phyloP scores from a whole-genome alignment of 2,113 vertebrate species.

The Malurus cyaneus region DNA sequence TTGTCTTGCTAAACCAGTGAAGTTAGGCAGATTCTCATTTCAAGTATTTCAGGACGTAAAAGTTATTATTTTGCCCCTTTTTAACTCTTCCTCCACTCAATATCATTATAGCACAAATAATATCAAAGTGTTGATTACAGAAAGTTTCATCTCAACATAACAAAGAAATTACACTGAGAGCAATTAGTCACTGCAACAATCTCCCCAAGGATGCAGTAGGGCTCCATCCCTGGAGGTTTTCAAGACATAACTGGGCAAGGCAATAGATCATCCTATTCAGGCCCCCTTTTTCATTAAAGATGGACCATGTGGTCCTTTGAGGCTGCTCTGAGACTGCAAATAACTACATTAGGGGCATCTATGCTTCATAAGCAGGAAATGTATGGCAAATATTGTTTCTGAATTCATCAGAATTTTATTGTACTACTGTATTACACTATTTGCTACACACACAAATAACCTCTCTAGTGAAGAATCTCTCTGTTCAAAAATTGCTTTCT shows the following conservation, averaged over 20 bases:
- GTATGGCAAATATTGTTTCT: not conserved
- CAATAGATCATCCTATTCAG: not conserved
- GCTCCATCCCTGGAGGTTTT: not conserved
- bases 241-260: rapidly evolving
- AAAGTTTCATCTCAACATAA: not conserved
- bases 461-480: not conserved
- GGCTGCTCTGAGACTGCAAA: not conserved
- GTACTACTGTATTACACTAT: not conserved
- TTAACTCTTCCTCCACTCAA: not conserved
- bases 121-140: not conserved
- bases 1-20: not conserved
- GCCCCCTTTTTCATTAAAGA: not conserved
- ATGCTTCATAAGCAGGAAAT: not conserved
- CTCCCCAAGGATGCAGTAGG: rapidly evolving
- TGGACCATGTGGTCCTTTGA: not conserved
- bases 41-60: not conserved
- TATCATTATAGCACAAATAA: not conserved
- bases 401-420: not conserved
- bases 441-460: not conserved
- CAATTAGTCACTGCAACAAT: not conserved
- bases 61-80: not conserved
- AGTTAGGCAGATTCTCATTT: not conserved
- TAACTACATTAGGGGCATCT: not conserved
- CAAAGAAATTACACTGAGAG: not conserved
- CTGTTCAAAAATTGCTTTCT: not conserved